Evolutionary conservation across 2,797 vertebrate genomes (phyloP), one percentile per base, ranked within the genome.

Genomic region (Mormyrops boulengeri): DNA sequence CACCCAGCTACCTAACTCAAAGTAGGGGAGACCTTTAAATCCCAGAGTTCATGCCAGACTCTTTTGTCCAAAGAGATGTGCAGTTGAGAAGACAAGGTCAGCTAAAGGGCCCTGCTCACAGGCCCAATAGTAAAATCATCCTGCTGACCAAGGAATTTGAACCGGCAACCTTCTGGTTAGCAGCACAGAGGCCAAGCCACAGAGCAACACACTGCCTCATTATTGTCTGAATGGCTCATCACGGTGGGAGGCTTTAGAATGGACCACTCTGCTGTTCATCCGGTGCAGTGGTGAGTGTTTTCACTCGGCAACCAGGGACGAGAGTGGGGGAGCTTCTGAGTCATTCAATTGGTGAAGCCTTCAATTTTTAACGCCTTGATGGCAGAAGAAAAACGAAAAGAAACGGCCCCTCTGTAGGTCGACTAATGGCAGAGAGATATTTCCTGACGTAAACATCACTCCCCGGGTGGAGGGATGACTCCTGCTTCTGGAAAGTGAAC

Each of bases 361-460:
- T 44, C 12, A 26, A 57, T 66, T 89, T 47, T 85, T 85, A 38
- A 41, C 22, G 88, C 69, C 77, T 85, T n/a, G 17, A 85, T 66
- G 22, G 82, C 8, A 47, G 41, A 82, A 47, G n/a, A 22, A n/a
- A n/a, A 47, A 53, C 0, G 26, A 66, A 62, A 49, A 66, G 53
- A 86, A 88, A 26, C 7, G 1, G 50, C 3, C n/a, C 60, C 34
- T 49, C n/a, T 47, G 34, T 44, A 82, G 53, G 12, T 30, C 86
- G 80, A 66, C 84, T 22, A 12, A 47, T 73, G 80, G 84, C 60
- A 77, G 34, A 57, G 41, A 47, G 87, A 66, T 62, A 90, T 88
- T 17, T 77, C 55, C 55, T 57, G 88, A 88, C 88, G 50, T 90
- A 90, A 86, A 90, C 66, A 90, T 85, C 50, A 8, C 7, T 88